Base-by-base conservation (phyloP, 2,113 vertebrate genomes). In the Dunckerocampus dactyliophorus region DNA sequence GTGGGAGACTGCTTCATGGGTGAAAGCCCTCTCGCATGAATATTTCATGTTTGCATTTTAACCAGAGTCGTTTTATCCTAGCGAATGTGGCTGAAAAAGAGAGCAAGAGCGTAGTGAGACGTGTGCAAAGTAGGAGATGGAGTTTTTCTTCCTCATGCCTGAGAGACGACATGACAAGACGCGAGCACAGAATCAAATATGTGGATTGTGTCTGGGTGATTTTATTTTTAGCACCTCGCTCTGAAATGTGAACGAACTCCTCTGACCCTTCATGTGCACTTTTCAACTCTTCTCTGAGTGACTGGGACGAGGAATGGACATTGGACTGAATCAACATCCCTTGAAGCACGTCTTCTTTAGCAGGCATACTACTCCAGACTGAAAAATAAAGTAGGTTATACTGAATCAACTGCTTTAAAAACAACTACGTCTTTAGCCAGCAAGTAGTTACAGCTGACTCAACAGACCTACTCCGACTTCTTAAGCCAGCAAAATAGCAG, bases 21-120 rank as follows among this genome's bases (percentile, higher is more conserved):
- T 87, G 83, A 84, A 85, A 87, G 85, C 76, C 81, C 82, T 84
- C 62, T 70, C 72, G 72, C 84, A 84, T 90, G 82, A 89, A 89
- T 89, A 85, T 85, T 87, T 88, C 87, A 87, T 82, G 82, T 77
- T 80, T 84, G 84, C 80, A 82, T 87, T 89, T 89, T 86, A 87
- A 88, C 82, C 83, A 84, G 71, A 73, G 74, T 83, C 84, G 83
- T 87, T 86, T 83, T 84, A 87, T 78, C 77, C 82, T 62, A 82
- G 72, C 76, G 82, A 83, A 85, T 83, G 83, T 83, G 83, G 75
- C 64, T 80, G 81, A 78, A 74, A 71, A 43, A 5, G 39, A 42
- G 39, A 78, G 82, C 31, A 21, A 37, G 52, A 34, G 75, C 76
- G 56, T 68, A 69, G 80, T 60, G 74, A 81, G 63, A 75, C 79